Conservation (phyloP, 2,113 vertebrate species). For the Psephotus haematonotus region DNA sequence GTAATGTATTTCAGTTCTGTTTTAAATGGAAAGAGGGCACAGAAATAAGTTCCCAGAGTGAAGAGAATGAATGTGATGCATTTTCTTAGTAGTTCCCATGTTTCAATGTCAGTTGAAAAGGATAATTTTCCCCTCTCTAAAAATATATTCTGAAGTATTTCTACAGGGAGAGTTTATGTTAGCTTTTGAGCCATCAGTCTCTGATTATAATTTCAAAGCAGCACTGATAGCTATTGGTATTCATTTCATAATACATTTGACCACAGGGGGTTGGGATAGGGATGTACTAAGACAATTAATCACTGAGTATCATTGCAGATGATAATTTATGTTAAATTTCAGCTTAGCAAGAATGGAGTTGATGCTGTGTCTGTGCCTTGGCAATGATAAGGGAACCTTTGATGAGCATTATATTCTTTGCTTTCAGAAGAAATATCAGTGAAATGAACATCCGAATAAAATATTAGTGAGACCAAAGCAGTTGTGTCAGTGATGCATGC, state of each 20-base stretch:
- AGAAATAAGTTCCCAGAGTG: background rate
- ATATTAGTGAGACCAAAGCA: background rate
- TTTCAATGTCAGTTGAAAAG: background rate
- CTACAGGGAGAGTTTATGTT: background rate
- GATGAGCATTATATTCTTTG: background rate
- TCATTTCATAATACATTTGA: background rate
- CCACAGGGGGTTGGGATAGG: constrained; percentile 24
- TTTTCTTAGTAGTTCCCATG: background rate
- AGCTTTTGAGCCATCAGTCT: background rate
- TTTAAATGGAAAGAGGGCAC: background rate
- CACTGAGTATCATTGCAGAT: background rate
- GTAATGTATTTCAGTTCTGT: background rate
- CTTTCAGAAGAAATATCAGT: background rate
- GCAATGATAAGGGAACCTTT: background rate
- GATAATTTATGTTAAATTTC: constrained; percentile 15
- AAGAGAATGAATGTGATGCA: background rate
- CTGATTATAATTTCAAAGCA: constrained; percentile 54
- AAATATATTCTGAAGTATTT: background rate
- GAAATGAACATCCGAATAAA: background rate
- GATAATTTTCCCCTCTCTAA: background rate
- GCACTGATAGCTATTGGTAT: constrained; percentile 17
- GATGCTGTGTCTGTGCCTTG: background rate
- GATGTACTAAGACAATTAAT: background rate
- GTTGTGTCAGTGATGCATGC: background rate
- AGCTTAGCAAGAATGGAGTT: background rate